phyloP scores from a whole-genome alignment of 2,797 vertebrate genomes.

The Oryzias dopingdopingensis region DNA sequence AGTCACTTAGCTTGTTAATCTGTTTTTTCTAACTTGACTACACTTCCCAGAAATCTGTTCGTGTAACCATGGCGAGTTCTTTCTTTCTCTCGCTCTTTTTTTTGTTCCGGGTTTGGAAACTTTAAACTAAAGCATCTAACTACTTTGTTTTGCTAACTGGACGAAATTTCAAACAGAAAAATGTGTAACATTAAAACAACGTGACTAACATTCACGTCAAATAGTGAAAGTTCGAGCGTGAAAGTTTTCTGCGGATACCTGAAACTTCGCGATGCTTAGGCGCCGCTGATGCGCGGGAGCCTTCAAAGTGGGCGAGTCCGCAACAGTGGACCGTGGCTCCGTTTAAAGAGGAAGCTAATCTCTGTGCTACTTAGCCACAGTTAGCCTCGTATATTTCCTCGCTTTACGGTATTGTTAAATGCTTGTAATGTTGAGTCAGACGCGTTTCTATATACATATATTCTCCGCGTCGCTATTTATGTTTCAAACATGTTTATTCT shows the following conservation, averaged over 20 bases:
- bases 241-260: not conserved
- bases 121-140: not conserved
- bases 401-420: not conserved
- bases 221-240: not conserved
- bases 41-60: slow-evolving; percentile 36
- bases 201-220: not conserved
- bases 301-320: slow-evolving; percentile 72
- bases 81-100: not conserved
- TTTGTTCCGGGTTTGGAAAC: not conserved
- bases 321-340: not conserved
- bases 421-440: not conserved
- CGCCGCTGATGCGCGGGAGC: slow-evolving; percentile 77
- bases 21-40: slow-evolving; percentile 8
- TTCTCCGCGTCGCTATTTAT: too few relatives aligned
- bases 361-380: slow-evolving; percentile 16
- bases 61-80: slow-evolving; percentile 37
- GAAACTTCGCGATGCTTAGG: slow-evolving; percentile 40
- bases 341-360: slow-evolving; percentile 24
- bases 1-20: not conserved
- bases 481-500: too few relatives aligned
- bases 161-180: not conserved
- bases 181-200: rapidly evolving
- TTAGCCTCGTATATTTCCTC: not conserved
- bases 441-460: too few relatives aligned
- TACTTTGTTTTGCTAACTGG: not conserved